Evolutionary conservation across 2,888 invertebrate genomes (phyloP).

Genomic region (Leptinotarsa tumamoca): DNA sequence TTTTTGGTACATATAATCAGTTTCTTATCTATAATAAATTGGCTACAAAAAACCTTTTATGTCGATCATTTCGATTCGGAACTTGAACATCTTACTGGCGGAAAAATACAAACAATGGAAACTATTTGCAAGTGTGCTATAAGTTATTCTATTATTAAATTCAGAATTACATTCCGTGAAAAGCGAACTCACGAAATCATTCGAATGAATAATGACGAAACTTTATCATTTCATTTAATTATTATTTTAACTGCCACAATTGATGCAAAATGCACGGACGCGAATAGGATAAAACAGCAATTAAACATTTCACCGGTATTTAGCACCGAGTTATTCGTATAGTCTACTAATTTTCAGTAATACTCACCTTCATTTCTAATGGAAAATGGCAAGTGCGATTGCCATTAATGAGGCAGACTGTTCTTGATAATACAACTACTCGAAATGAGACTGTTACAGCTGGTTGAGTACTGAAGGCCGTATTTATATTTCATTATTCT

Average conservation of each 20-base stretch:
- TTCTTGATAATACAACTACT: neutral
- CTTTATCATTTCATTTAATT: conserved; percentile 23
- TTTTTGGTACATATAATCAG: too few species aligned
- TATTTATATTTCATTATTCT: neutral
- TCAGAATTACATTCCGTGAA: conserved; percentile 7
- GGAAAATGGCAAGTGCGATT: neutral
- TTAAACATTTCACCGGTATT: conserved; percentile 21
- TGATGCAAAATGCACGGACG: neutral
- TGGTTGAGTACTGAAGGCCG: neutral
- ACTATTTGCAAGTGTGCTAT: neutral
- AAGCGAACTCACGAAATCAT: conserved; percentile 8
- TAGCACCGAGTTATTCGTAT: neutral
- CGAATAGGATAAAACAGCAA: neutral
- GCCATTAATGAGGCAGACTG: neutral
- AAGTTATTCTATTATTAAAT: conserved; percentile 6
- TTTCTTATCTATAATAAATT: too few species aligned
- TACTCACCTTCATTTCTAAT: neutral
- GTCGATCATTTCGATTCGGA: too few species aligned
- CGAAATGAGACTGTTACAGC: neutral
- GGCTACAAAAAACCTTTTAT: too few species aligned
- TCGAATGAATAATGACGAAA: conserved; percentile 13
- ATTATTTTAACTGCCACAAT: conserved; percentile 6
- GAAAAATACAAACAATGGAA: neutral
- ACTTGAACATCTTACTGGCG: too few species aligned
- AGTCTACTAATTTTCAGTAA: conserved; percentile 18